These are phyloP conservation scores for Ypsolopha sequella DNA, from an alignment of 2,888 invertebrate genomes.

Conservation along the genomic window DNA sequence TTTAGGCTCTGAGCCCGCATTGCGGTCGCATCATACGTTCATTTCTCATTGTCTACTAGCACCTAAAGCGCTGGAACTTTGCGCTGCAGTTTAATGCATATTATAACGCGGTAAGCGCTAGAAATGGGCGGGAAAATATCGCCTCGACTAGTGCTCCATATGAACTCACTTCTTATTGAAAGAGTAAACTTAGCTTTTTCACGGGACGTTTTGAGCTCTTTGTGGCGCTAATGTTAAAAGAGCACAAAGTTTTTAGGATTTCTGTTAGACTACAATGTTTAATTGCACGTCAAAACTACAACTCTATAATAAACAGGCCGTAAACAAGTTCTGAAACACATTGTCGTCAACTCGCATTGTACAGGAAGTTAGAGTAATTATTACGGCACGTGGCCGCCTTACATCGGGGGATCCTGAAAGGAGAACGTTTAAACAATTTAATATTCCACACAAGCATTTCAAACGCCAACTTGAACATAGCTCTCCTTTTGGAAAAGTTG, in stretches of 20 bases:
- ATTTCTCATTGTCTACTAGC: slow-evolving; percentile 62
- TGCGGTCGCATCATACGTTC: slow-evolving; percentile 62
- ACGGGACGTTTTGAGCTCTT: slow-evolving; percentile 51
- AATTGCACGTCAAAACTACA: slow-evolving; percentile 31
- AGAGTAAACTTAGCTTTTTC: slow-evolving; percentile 66
- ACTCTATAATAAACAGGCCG: not conserved
- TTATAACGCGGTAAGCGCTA: slow-evolving; percentile 62
- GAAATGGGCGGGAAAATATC: slow-evolving; percentile 57
- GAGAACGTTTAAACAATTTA: slow-evolving; percentile 67
- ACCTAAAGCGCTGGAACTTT: slow-evolving; percentile 46
- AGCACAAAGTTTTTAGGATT: slow-evolving; percentile 43
- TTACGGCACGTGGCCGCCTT: slow-evolving; percentile 44
- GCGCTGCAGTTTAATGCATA: slow-evolving; percentile 65
- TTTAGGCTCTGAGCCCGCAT: slow-evolving; percentile 32
- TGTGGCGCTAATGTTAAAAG: slow-evolving; percentile 43
- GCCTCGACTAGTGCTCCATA: slow-evolving; percentile 34
- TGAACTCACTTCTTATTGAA: slow-evolving; percentile 57
- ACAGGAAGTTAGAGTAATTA: slow-evolving; percentile 55
- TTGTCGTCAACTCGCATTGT: slow-evolving; percentile 25
- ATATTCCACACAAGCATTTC: slow-evolving; percentile 67
- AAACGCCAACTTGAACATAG: slow-evolving; percentile 63
- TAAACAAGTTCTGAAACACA: slow-evolving; percentile 1
- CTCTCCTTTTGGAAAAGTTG: slow-evolving; percentile 63
- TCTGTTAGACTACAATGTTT: slow-evolving; percentile 34
- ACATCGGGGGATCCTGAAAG: slow-evolving; percentile 48